These are phyloP conservation scores for Celastrina argiolus DNA, from an alignment of 2,888 invertebrate species.

Conservation along the genomic window DNA sequence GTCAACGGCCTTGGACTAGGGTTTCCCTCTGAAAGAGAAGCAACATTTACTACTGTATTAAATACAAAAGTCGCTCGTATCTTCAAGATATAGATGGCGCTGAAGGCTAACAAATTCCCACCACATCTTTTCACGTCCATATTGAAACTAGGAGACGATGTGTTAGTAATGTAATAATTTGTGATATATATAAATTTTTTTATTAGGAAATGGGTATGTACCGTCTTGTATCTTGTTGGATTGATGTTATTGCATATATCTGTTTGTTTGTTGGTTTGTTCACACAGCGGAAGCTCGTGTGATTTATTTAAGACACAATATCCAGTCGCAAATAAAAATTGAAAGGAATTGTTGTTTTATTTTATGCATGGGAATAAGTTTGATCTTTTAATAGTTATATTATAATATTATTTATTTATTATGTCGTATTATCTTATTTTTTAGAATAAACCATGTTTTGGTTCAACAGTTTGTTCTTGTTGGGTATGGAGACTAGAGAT, in stretches of 20 bases:
- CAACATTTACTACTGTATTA: too few species aligned
- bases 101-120: not conserved
- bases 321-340: slow-evolving; percentile 57
- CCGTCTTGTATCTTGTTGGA: slow-evolving; percentile 14
- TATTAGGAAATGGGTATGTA: slow-evolving; percentile 14
- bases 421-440: too few species aligned
- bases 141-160: not conserved
- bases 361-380: too few species aligned
- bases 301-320: slow-evolving; percentile 50
- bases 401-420: too few species aligned
- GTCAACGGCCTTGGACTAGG: too few species aligned
- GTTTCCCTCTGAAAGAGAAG: too few species aligned
- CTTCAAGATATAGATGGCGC: not conserved
- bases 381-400: too few species aligned
- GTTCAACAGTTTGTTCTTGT: too few species aligned
- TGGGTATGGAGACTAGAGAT: too few species aligned
- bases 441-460: too few species aligned
- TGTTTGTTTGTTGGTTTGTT: slow-evolving; percentile 13
- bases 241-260: slow-evolving; percentile 18
- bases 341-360: slow-evolving; percentile 31
- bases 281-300: not conserved
- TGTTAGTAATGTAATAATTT: slow-evolving; percentile 20
- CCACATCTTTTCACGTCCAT: not conserved
- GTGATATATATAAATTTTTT: slow-evolving; percentile 17
- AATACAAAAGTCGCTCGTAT: not conserved